phyloP scores from a whole-genome alignment of 37 sponge, comb jelly and placozoan genomes.

The Mnemiopsis leidyi region DNA sequence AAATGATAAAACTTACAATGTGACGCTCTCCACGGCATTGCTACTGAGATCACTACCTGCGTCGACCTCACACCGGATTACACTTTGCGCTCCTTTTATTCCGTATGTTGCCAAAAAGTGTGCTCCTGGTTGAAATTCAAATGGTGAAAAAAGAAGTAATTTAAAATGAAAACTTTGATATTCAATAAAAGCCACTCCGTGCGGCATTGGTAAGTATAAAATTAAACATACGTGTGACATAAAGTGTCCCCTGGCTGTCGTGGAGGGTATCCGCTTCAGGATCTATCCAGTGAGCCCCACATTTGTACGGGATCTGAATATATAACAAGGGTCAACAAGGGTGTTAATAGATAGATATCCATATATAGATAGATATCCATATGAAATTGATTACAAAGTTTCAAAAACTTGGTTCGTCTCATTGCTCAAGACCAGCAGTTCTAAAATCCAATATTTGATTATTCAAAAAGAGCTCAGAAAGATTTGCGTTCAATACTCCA shows the following conservation, averaged over 20 bases:
- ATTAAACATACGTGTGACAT: background rate
- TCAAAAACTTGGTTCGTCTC: too few relatives aligned
- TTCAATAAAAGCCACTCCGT: background rate
- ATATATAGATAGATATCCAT: too few relatives aligned
- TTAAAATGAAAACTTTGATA: too few relatives aligned
- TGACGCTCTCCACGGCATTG: background rate
- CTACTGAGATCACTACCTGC: background rate
- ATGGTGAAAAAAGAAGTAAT: background rate
- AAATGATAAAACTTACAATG: conserved; percentile 52
- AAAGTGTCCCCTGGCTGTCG: background rate
- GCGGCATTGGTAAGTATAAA: conserved; percentile 2
- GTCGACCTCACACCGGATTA: conserved; percentile 9
- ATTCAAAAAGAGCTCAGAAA: too few relatives aligned
- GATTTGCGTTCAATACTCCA: too few relatives aligned
- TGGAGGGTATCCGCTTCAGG: background rate
- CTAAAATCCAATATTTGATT: too few relatives aligned
- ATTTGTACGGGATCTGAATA: background rate
- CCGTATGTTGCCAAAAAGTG: conserved; percentile 4
- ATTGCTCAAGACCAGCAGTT: too few relatives aligned
- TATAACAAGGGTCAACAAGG: too few relatives aligned
- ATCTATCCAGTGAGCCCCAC: background rate
- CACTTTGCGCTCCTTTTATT: background rate
- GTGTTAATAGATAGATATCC: too few relatives aligned
- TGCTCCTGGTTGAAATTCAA: background rate
- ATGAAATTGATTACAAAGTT: too few relatives aligned